Percentiles rank a stretch among this genome's conserved stretches.
These are phyloP conservation scores for Erannis defoliaria DNA, from an alignment of 2,888 invertebrate genomes.

Conservation along the genomic window DNA sequence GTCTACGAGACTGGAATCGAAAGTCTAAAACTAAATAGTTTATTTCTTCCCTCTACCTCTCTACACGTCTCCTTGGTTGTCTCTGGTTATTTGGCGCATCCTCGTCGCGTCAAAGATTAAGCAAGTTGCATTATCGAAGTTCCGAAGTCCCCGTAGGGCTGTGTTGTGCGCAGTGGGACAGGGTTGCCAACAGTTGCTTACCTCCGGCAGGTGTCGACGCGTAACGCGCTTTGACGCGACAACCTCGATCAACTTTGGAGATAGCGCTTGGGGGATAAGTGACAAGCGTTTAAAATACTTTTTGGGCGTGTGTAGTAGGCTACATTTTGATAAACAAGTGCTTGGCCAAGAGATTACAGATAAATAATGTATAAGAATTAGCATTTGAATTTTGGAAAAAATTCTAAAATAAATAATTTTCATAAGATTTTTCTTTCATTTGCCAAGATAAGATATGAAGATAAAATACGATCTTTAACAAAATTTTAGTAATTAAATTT, in stretches of 20 bases:
- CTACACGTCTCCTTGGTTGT: conserved; percentile 20
- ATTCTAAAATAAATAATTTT: no score
- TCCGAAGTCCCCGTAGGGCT: conserved; percentile 35
- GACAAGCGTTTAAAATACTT: conserved; percentile 23
- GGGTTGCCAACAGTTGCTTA: conserved; percentile 30
- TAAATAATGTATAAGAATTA: no score
- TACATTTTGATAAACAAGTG: no score
- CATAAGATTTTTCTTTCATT: no score
- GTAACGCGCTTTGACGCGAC: conserved; percentile 70
- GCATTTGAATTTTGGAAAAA: no score
- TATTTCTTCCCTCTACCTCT: neutral
- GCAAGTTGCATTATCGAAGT: conserved; percentile 45
- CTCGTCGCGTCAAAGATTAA: conserved; percentile 44
- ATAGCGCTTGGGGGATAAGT: conserved; percentile 33
- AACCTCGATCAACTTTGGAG: conserved; percentile 58
- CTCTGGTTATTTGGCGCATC: conserved; percentile 42
- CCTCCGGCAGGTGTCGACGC: conserved; percentile 38
- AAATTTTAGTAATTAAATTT: no score
- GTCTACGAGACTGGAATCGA: no score
- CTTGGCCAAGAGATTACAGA: no score
- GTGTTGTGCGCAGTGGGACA: conserved; percentile 12
- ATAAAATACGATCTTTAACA: no score
- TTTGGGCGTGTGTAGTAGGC: no score
- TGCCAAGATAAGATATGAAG: no score
- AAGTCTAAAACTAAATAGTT: no score